Conservation (phyloP, 2,797 vertebrate species). For the Hemitrygon akajei region DNA sequence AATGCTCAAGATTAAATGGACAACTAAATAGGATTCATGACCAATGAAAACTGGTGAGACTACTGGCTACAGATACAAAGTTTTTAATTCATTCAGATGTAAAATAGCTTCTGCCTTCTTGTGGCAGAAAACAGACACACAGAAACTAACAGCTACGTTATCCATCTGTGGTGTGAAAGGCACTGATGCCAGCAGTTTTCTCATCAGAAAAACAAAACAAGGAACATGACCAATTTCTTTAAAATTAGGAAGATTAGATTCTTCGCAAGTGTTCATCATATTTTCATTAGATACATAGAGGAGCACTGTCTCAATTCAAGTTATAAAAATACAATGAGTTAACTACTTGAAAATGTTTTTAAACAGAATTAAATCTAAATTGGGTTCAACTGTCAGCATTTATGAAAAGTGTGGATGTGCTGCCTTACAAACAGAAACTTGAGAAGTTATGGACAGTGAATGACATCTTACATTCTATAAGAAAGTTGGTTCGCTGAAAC, state of each 20-base stretch:
- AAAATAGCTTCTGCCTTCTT: no score
- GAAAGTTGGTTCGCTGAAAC: neutral
- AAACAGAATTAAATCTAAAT: neutral
- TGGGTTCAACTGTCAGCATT: neutral
- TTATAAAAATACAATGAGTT: neutral
- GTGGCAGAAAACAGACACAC: no score
- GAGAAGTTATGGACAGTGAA: neutral
- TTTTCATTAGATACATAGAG: neutral
- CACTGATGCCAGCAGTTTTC: neutral
- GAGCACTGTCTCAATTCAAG: neutral
- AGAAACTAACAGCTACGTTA: neutral
- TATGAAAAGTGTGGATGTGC: neutral
- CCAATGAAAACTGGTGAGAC: neutral
- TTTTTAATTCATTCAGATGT: no score
- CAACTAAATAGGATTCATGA: neutral
- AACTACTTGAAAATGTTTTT: neutral
- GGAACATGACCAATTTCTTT: neutral
- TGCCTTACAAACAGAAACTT: neutral
- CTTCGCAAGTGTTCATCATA: neutral
- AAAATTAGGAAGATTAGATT: neutral
- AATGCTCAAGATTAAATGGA: neutral
- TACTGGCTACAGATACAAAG: neutral
- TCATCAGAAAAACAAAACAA: neutral
- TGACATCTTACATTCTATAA: neutral
- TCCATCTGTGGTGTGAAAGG: neutral